phyloP scores from a whole-genome alignment of 2,113 vertebrate species.

The Psilopogon haemacephalus region DNA sequence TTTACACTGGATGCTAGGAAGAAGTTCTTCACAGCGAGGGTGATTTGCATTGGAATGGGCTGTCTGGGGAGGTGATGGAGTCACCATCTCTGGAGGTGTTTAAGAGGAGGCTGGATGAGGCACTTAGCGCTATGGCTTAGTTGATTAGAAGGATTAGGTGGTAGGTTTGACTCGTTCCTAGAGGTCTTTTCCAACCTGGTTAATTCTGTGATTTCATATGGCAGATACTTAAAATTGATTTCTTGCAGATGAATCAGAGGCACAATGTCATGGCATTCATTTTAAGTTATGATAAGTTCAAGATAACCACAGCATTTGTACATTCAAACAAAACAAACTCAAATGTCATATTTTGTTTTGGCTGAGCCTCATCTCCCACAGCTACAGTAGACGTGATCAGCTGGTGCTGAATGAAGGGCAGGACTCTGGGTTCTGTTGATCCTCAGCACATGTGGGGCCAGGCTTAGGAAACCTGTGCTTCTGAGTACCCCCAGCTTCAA shows the following conservation, averaged over 20 bases:
- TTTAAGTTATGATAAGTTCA: background rate
- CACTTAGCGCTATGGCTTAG: no score
- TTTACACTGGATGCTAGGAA: no score
- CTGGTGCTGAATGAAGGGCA: background rate
- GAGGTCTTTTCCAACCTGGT: no score
- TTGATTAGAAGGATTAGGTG: no score
- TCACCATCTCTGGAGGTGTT: no score
- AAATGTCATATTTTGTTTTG: background rate
- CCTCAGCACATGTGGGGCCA: background rate
- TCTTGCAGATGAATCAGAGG: background rate
- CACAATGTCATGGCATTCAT: background rate
- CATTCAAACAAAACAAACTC: background rate
- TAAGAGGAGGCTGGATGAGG: no score
- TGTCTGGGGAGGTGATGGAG: no score
- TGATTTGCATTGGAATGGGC: no score
- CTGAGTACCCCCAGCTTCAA: background rate
- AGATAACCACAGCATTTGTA: background rate
- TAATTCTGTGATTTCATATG: background rate
- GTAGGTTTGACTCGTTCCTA: no score
- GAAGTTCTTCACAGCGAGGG: no score
- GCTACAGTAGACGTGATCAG: background rate
- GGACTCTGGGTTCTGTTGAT: background rate
- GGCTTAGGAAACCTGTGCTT: background rate
- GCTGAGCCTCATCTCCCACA: background rate
- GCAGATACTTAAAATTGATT: background rate